phyloP scores from a whole-genome alignment of 2,797 vertebrate species.

The Erethizon dorsatum region DNA sequence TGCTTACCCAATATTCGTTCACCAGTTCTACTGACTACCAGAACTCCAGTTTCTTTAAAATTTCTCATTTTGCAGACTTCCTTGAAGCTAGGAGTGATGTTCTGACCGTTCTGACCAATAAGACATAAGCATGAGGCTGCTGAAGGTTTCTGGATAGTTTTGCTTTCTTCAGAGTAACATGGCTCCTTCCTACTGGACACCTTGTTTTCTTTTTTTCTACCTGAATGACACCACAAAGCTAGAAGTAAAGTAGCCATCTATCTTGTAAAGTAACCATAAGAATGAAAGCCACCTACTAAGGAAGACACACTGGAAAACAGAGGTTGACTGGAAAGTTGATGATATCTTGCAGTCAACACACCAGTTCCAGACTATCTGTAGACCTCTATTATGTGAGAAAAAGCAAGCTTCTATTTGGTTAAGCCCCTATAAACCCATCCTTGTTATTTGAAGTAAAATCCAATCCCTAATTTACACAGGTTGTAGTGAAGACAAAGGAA shows the following conservation, averaged over 20 bases:
- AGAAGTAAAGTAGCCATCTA: neutral
- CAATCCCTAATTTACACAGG: neutral
- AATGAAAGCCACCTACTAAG: neutral
- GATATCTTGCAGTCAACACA: neutral
- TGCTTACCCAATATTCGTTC: neutral
- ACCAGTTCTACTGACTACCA: neutral
- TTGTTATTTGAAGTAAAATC: neutral
- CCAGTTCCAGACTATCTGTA: neutral
- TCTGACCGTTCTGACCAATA: neutral
- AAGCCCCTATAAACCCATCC: neutral
- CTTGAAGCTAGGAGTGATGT: neutral
- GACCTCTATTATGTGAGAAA: neutral
- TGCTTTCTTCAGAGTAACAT: neutral
- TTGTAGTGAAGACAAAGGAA: neutral
- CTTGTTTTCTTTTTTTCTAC: conserved; percentile 23
- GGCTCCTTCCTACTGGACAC: neutral
- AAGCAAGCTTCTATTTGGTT: neutral
- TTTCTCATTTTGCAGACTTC: neutral
- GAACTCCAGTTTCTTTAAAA: conserved; percentile 5
- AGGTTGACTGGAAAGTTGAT: neutral
- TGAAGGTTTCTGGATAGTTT: neutral
- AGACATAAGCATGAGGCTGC: neutral
- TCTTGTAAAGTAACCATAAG: neutral
- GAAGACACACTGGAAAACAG: neutral
- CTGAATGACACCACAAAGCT: neutral